phyloP scores from a whole-genome alignment of 1,140 invertebrate species.

The Ostrea edulis region DNA sequence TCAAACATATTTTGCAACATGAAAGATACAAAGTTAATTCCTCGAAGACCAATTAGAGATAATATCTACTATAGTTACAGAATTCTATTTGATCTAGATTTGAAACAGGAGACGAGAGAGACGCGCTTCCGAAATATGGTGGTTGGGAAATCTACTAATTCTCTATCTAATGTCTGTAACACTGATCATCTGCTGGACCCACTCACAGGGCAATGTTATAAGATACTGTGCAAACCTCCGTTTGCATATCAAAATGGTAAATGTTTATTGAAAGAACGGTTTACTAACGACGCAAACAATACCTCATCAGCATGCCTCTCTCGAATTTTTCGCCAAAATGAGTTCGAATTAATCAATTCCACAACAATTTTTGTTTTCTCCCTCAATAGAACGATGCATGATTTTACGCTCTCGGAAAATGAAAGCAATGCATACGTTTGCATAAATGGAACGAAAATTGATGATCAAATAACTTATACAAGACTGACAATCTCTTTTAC shows the following conservation, averaged over 20 bases:
- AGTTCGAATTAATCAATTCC: conserved; percentile 50
- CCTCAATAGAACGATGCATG: conserved; percentile 14
- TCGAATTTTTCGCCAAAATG: conserved; percentile 45
- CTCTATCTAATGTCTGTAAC: conserved; percentile 48
- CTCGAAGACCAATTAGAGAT: conserved; percentile 31
- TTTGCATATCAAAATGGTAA: conserved; percentile 46
- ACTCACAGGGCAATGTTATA: conserved; percentile 58
- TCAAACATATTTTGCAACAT: conserved; percentile 47
- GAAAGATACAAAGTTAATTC: conserved; percentile 1
- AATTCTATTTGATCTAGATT: conserved; percentile 48
- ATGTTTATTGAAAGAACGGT: conserved; percentile 43
- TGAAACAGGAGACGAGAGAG: neutral
- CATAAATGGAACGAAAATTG: conserved; percentile 44
- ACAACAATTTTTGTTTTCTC: conserved; percentile 47
- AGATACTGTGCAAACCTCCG: conserved; percentile 53
- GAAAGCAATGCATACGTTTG: conserved; percentile 48
- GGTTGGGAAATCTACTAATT: neutral
- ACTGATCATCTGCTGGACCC: conserved; percentile 62
- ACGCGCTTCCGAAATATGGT: neutral
- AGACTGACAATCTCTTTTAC: conserved; percentile 41
- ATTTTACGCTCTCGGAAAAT: conserved; percentile 21
- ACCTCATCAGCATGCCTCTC: conserved; percentile 20
- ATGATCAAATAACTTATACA: conserved; percentile 2
- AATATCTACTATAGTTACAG: conserved; percentile 48
- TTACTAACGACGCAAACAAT: neutral